phyloP scores from a whole-genome alignment of 2,113 vertebrate genomes.

The Stictonetta naevosa region DNA sequence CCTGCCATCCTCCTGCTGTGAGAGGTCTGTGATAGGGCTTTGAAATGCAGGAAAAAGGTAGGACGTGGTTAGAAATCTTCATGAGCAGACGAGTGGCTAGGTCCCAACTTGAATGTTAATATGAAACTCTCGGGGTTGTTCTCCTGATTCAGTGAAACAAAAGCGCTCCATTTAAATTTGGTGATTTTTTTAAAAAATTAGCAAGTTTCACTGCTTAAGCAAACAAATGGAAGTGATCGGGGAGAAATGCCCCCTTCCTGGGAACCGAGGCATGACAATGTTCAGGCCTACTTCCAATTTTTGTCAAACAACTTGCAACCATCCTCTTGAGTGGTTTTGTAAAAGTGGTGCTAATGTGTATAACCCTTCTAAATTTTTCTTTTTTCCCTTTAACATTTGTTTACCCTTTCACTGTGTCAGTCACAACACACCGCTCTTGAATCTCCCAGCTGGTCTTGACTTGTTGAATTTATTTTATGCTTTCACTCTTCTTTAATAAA shows the following conservation, averaged over 20 bases:
- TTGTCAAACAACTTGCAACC: background rate
- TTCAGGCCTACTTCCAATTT: background rate
- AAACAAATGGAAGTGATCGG: background rate
- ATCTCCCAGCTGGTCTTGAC: constrained; percentile 82
- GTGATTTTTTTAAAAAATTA: background rate
- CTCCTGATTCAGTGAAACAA: background rate
- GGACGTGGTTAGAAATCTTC: background rate
- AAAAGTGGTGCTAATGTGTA: constrained; percentile 84
- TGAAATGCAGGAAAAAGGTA: background rate
- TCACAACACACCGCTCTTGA: constrained; percentile 86
- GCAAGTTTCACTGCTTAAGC: background rate
- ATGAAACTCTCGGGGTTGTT: background rate
- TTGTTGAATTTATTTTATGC: constrained; percentile 87
- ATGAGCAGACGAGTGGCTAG: background rate
- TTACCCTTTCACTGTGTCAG: constrained; percentile 84
- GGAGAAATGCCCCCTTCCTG: background rate
- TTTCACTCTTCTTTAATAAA: constrained; percentile 85
- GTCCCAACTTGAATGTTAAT: background rate
- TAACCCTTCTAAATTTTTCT: constrained; percentile 73
- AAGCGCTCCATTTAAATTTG: background rate
- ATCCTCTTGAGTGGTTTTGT: constrained; percentile 85
- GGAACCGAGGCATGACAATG: background rate
- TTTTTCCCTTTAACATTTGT: constrained; percentile 78
- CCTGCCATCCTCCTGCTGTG: background rate
- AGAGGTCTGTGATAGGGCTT: background rate